Base-by-base conservation (phyloP, 2,888 invertebrate species). In the Seira sanloemensis region DNA sequence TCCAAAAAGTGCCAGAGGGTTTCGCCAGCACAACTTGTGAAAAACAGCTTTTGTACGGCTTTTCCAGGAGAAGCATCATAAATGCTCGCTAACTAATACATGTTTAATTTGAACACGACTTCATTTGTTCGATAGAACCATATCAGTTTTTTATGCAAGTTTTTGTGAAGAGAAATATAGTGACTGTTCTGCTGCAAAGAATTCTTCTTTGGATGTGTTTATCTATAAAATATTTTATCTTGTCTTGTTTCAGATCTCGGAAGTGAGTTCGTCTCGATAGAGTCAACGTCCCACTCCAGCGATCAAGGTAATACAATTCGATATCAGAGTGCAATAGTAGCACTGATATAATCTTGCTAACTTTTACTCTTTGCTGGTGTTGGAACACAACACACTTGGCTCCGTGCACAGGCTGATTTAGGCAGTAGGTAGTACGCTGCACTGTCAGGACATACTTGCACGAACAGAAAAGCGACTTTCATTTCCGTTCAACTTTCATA, bases 251-350 rank as follows among this genome's bases (percentile, higher is more conserved):
- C 80, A 86, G 88, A 87, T 77, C 67, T 78, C 26, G 87, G 86
- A 72, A 79, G 84, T 74, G 88, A 87, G 66, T 75, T 87, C 71
- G 82, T 88, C 80, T 86, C 86, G 23, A 87, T 88, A 71, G 87
- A 88, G 67, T 82, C 87, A 50, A 85, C 83, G 66, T 85, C 84
- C 54, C 81, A 80, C 50, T 84, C 86, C 16, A 87, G 87, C 84
- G 88, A 88, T 86, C 86, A 88, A 87, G 88, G 88, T 88, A 83
- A 86, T 77, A 78, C 73, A 71, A 82, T 75, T 68, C 76, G 18
- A 27, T 62, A 71, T 81, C 37, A 4, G 37, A 37, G 37, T 37
- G 37, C 37, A 37, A 12, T 37, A 37, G 37, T 37, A 37, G 37
- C 12, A 37, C 12, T 37, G 37, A 12, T 37, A n/a, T n/a, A n/a